A percentile compares a stretch with the other conserved stretches of the same genome.
Conservation (phyloP, 1,140 invertebrate genomes). For the Papilio dardanus region DNA sequence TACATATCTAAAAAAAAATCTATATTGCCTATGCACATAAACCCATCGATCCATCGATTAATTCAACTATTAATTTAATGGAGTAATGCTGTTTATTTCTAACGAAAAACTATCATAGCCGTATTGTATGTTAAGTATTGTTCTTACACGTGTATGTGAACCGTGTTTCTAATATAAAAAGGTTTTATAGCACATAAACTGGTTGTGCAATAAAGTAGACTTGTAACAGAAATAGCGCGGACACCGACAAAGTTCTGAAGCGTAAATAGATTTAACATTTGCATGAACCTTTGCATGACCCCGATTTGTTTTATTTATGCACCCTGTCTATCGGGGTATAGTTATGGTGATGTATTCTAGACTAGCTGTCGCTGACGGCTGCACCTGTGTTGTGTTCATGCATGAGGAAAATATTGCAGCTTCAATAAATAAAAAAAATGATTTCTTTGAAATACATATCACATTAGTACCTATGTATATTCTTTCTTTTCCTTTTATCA, state of each 20-base stretch:
- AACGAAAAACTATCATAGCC: not conserved
- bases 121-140: not conserved
- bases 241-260: not conserved
- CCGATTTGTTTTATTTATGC: conserved; percentile 10
- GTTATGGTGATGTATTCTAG: not conserved
- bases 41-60: too few relatives aligned
- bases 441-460: too few relatives aligned
- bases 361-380: not conserved
- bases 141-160: not conserved
- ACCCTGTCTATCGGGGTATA: not conserved
- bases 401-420: too few relatives aligned
- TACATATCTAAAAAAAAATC: too few relatives aligned
- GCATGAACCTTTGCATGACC: conserved; percentile 20
- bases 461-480: too few relatives aligned
- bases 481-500: too few relatives aligned
- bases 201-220: conserved; percentile 1
- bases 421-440: too few relatives aligned
- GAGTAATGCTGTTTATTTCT: too few relatives aligned
- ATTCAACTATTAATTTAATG: too few relatives aligned
- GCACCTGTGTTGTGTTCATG: not conserved
- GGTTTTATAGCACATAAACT: conserved; percentile 4
- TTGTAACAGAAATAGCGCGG: not conserved
- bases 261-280: conserved; percentile 21
- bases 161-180: not conserved
- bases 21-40: too few relatives aligned